phyloP scores from a whole-genome alignment of 2,113 vertebrate genomes.

The Cynopterus brachyotis region DNA sequence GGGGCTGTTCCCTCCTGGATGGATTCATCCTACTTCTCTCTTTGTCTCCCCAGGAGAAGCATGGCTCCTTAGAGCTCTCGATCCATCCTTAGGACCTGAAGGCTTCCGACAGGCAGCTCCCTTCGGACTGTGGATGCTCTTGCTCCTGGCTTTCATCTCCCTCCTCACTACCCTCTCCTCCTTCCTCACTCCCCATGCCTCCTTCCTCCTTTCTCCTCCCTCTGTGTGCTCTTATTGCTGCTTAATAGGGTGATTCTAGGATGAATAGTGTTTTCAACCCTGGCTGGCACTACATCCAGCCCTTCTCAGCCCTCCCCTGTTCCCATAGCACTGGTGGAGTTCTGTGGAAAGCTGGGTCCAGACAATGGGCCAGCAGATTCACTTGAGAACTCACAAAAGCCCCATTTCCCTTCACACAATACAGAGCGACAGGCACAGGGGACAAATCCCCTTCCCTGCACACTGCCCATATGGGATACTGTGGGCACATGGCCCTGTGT shows the following conservation, averaged over 20 bases:
- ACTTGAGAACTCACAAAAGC: constrained; percentile 53
- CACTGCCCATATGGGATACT: background rate
- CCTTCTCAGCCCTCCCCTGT: constrained; percentile 32
- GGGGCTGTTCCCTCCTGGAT: background rate
- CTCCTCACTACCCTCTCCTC: too few species aligned
- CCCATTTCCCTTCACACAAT: background rate
- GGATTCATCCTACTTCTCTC: background rate
- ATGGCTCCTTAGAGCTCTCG: background rate
- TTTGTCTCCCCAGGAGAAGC: background rate
- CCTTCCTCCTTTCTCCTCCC: background rate
- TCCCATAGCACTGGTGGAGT: background rate
- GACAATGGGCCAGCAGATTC: constrained; percentile 46
- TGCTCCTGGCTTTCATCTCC: background rate
- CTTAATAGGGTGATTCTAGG: constrained; percentile 4
- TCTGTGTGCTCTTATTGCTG: constrained; percentile 10
- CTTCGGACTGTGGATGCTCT: background rate
- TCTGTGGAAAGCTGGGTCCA: background rate
- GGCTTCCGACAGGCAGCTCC: too few species aligned
- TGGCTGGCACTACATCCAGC: constrained; percentile 44
- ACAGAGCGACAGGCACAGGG: constrained; percentile 39
- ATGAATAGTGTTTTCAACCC: constrained; percentile 58
- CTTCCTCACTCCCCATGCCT: background rate
- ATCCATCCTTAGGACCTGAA: background rate
- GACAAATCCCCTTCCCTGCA: constrained; percentile 30
- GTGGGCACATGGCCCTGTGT: background rate